phyloP scores from a whole-genome alignment of 2,797 vertebrate species.

The Brachymystax lenok region DNA sequence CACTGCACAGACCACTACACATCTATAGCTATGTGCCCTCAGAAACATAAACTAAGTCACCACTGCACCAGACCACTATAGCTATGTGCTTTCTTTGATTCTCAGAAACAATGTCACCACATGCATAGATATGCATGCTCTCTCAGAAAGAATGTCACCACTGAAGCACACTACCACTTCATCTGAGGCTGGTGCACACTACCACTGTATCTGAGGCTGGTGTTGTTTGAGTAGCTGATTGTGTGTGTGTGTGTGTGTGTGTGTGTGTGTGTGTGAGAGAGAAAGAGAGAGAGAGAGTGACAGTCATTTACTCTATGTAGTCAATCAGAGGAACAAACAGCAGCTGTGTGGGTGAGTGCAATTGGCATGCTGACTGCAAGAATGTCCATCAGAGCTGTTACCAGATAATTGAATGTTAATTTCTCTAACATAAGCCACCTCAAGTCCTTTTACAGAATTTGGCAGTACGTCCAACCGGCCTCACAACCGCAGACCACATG shows the following conservation, averaged over 20 bases:
- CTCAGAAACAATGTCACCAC: conserved; percentile 35
- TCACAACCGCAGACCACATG: too few species aligned
- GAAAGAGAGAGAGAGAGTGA: conserved; percentile 54
- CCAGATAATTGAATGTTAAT: too few species aligned
- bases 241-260: conserved; percentile 4
- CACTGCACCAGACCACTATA: conserved; percentile 32
- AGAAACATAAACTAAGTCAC: neutral
- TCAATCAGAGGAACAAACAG: conserved; percentile 64
- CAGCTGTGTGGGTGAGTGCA: conserved; percentile 48
- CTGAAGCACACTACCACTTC: conserved; percentile 5
- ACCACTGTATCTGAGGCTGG: conserved; percentile 25
- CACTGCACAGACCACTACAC: conserved; percentile 45
- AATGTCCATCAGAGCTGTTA: too few species aligned
- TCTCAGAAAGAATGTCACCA: neutral
- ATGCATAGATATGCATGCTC: conserved; percentile 32
- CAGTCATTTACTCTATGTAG: conserved; percentile 74
- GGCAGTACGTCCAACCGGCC: too few species aligned
- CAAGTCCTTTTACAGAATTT: too few species aligned
- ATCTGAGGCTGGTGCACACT: conserved; percentile 14
- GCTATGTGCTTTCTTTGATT: conserved; percentile 26
- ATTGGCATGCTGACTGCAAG: too few species aligned
- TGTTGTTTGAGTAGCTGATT: too few species aligned
- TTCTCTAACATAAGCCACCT: too few species aligned
- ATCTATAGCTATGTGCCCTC: conserved; percentile 33
- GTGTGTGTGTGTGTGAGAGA: conserved; percentile 19